phyloP scores from a whole-genome alignment of 2,888 invertebrate genomes.

The Parnassius apollo region DNA sequence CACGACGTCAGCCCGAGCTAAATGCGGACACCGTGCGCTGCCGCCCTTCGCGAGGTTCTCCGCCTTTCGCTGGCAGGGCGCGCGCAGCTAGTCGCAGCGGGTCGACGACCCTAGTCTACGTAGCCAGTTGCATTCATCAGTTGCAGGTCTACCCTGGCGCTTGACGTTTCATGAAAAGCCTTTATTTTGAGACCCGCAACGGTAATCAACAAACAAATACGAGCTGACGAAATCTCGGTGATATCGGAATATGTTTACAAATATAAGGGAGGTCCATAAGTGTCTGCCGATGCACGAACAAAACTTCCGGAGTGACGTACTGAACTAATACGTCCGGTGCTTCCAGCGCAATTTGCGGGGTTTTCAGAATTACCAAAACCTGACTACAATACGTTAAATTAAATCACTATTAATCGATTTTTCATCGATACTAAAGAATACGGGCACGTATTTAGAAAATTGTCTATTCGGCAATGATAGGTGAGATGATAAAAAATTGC shows the following conservation, averaged over 20 bases:
- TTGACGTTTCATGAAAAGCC: neutral
- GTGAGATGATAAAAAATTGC: too few species aligned
- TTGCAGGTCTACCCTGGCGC: conserved; percentile 34
- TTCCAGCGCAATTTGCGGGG: too few species aligned
- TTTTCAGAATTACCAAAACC: too few species aligned
- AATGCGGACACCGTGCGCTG: conserved; percentile 77
- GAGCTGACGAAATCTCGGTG: neutral
- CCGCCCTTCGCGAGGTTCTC: conserved; percentile 75
- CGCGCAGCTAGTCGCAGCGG: conserved; percentile 58
- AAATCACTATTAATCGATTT: too few species aligned
- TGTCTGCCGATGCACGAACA: too few species aligned
- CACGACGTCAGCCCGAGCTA: conserved; percentile 77
- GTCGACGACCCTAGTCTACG: conserved; percentile 76
- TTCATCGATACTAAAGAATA: too few species aligned
- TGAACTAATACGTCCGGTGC: too few species aligned
- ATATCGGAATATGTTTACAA: conserved; percentile 2
- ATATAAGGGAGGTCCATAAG: neutral
- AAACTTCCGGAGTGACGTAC: too few species aligned
- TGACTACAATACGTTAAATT: too few species aligned
- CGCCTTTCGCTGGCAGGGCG: conserved; percentile 73
- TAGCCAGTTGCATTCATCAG: conserved; percentile 66
- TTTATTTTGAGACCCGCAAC: neutral
- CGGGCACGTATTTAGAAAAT: too few species aligned
- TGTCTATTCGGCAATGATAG: too few species aligned
- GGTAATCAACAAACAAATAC: neutral